Base-by-base conservation (phyloP, 2,888 invertebrate species). In the Eristalinus aeneus region DNA sequence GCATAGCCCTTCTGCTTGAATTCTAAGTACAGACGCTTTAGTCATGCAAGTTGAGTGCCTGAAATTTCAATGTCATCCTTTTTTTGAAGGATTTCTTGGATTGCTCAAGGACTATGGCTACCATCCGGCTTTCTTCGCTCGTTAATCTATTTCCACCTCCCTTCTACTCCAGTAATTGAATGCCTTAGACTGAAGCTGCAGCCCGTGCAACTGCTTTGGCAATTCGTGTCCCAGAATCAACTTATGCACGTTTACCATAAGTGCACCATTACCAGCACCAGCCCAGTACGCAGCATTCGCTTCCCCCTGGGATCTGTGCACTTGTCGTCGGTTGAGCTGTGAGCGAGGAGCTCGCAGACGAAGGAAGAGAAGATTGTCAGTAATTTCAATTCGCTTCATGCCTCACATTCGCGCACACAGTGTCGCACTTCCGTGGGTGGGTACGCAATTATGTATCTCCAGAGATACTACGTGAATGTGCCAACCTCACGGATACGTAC, bases 371-470 rank as follows among this genome's bases (percentile, higher is more conserved):
- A 76, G 80, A 80, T 85, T 74, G 71, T 46, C 71, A 67, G 82
- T 53, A 77, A 86, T 86, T 86, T 82, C 73, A 77, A 86, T 86
- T 82, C 77, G 73, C 77, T 65, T 74, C 74, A 74, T 86, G 86
- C 65, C 74, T 86, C 82, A 78, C 77, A 82, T 86, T 86, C 82
- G 46, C 77, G 46, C 46, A 82, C 74, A 75, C 77, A 64, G 67
- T 82, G 86, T 82, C 82, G 77, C 74, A 82, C 86, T 86, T 86
- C 82, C 82, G 82, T 86, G 86, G 86, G 86, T 86, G 86, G 82
- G 64, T 81, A 80, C 39, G 23, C 20, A 22, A 23, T 22, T 27
- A 34, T 39, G 56, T 71, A 79, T 78, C 73, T 78, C 64, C 68
- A 73, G 36, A 58, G 23, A 34, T 46, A 73, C n/a, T 20, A 67